phyloP scores from a whole-genome alignment of 2,113 vertebrate genomes.

The Furnarius figulus region DNA sequence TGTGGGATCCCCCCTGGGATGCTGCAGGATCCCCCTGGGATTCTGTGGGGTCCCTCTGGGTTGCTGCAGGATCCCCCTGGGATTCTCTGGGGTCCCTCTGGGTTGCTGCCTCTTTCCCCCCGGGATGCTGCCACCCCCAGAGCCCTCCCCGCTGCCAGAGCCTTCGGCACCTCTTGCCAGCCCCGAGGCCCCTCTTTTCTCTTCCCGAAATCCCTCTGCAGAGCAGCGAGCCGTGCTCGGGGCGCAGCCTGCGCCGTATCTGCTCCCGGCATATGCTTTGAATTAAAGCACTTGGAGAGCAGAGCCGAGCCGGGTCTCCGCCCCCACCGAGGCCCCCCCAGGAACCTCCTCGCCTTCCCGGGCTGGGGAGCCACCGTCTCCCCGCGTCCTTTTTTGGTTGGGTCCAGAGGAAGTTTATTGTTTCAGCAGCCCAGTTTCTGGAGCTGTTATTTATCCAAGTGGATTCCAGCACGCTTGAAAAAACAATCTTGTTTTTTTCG shows the following conservation, averaged over 20 bases:
- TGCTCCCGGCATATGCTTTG: slow-evolving; percentile 58
- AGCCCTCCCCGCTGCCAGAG: background rate
- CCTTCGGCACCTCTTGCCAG: background rate
- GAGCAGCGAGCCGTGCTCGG: background rate
- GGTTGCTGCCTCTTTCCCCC: background rate
- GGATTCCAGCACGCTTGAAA: slow-evolving; percentile 68
- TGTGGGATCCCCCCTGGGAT: too few relatives aligned
- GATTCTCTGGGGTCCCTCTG: too few relatives aligned
- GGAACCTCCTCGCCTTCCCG: background rate
- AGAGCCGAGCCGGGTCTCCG: background rate
- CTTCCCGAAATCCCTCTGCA: background rate
- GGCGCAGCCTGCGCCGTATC: background rate
- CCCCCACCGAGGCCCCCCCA: background rate
- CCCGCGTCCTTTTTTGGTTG: slow-evolving; percentile 59
- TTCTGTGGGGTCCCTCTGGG: too few relatives aligned
- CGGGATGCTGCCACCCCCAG: accelerated
- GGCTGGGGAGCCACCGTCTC: slow-evolving; percentile 19
- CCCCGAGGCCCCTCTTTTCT: background rate
- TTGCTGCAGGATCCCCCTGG: too few relatives aligned
- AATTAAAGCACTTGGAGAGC: slow-evolving; percentile 45
- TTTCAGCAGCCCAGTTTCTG: slow-evolving; percentile 69
- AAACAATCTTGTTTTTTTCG: slow-evolving; percentile 48
- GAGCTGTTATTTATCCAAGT: slow-evolving; percentile 72
- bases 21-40: too few relatives aligned
- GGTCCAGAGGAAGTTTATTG: slow-evolving; percentile 70